These are phyloP conservation scores for Plumapathes pennacea DNA, from an alignment of 92 coral and sea anemone genomes.

Conservation along the genomic window DNA sequence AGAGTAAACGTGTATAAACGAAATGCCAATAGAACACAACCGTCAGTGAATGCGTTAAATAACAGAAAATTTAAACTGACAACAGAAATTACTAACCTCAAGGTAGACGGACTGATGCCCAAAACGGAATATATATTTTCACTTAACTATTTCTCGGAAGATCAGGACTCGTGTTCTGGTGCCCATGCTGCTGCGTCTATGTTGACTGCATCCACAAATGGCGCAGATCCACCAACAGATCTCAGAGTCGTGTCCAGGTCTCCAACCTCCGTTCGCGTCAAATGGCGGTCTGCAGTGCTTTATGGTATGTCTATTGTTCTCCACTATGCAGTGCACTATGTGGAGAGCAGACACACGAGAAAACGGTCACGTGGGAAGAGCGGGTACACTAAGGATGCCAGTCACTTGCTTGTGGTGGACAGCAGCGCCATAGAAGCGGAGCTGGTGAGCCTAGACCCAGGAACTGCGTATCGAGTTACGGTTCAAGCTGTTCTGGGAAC, in stretches of 20 bases:
- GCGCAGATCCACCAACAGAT: slow-evolving; percentile 53
- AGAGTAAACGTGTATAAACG: too few species aligned
- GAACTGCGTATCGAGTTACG: slow-evolving; percentile 49
- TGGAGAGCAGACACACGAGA: slow-evolving; percentile 49
- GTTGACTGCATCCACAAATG: slow-evolving; percentile 68
- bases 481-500: slow-evolving; percentile 59
- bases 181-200: slow-evolving; percentile 8
- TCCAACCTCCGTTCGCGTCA: slow-evolving; percentile 61
- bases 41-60: too few species aligned
- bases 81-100: too few species aligned
- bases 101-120: too few species aligned
- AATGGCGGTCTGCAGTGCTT: slow-evolving; percentile 59
- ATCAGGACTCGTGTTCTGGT: neutral
- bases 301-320: slow-evolving; percentile 52
- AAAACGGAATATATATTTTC: slow-evolving; percentile 53
- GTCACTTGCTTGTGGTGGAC: slow-evolving; percentile 26
- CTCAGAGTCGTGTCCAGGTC: slow-evolving; percentile 33
- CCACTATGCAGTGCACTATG: slow-evolving; percentile 56
- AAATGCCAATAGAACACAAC: too few species aligned
- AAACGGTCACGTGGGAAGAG: slow-evolving; percentile 42
- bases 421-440: slow-evolving; percentile 29
- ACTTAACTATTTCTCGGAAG: slow-evolving; percentile 25
- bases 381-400: slow-evolving; percentile 21
- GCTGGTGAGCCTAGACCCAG: slow-evolving; percentile 66
- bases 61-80: too few species aligned